These are phyloP conservation scores for Lepeophtheirus nordmannii DNA, from an alignment of 2,888 invertebrate species.

Conservation along the genomic window DNA sequence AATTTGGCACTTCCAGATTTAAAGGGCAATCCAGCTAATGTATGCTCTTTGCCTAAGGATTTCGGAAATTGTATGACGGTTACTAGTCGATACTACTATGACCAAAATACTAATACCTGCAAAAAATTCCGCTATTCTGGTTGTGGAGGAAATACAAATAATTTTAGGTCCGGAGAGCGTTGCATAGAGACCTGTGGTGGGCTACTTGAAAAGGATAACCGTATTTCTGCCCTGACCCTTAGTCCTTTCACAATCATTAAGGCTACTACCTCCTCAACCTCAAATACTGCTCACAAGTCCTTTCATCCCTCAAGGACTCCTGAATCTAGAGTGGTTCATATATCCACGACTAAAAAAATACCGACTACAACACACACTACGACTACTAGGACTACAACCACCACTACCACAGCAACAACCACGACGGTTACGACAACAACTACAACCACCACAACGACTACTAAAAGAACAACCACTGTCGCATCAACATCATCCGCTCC, in stretches of 20 bases:
- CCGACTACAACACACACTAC: not conserved
- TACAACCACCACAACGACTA: not conserved
- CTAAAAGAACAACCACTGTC: not conserved
- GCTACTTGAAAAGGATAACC: constrained; percentile 8
- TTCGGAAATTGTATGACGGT: constrained; percentile 13
- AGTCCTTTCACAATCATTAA: not conserved
- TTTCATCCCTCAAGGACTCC: constrained; percentile 7
- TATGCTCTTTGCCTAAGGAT: constrained; percentile 11
- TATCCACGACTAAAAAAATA: not conserved
- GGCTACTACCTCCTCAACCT: not conserved
- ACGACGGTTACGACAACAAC: not conserved
- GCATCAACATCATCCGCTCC: not conserved
- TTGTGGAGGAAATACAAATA: constrained; percentile 23
- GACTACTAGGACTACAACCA: not conserved
- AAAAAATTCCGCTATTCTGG: constrained; percentile 22
- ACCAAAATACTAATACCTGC: constrained; percentile 9
- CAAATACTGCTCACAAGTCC: not conserved
- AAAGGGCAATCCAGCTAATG: not conserved
- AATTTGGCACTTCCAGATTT: not conserved
- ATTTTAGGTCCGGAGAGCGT: constrained; percentile 9
- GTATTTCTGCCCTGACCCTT: not conserved
- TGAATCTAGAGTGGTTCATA: not conserved
- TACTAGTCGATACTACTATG: constrained; percentile 16
- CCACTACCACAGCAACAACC: not conserved
- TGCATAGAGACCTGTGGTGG: constrained; percentile 22